Base-by-base conservation (phyloP, 2,888 invertebrate genomes). In the Anarsia innoxiella region DNA sequence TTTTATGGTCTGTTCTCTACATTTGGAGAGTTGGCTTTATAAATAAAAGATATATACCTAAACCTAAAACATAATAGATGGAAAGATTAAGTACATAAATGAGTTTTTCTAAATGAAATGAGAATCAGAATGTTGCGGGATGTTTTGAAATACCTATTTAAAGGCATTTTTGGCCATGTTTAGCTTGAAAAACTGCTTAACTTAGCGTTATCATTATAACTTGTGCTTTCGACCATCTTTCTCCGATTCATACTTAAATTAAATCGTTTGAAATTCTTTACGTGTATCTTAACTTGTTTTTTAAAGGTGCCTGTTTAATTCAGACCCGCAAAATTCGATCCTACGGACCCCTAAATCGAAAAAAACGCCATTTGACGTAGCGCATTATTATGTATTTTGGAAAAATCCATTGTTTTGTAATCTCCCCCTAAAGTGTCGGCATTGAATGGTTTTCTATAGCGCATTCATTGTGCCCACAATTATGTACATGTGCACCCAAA, bases 351-450 rank as follows among this genome's bases (percentile, higher is more conserved):
- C 82, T 77, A 76, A 79, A 62, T 64, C 48, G 48, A 64, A 66
- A 68, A n/a, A 72, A 69, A 62, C 66, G 69, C 69, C 77, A 77
- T 83, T 80, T 78, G 79, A 76, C 78, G 76, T 67, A 63, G 65
- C 67, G 72, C 71, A 75, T 80, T 83, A 82, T 83, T 82, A 82
- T 82, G 80, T 82, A 82, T 84, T 84, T 83, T 71, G 80, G 74
- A 79, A 78, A n/a, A 79, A 69, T 70, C 73, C 55, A 80, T 83
- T 84, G 83, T 84, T 80, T 82, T 67, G 72, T 78, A 75, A 83
- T 83, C 83, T 74, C 77, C 78, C 77, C 35, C 62, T 74, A 53
- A 51, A 78, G 79, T 59, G 69, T 58, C 56, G 33, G 11, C 60
- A 69, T 73, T 69, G 67, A 73, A 64, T 63, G 61, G 57, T 56